Evolutionary conservation across 2,888 invertebrate species (phyloP).

Genomic region (Darwinula stevensoni): DNA sequence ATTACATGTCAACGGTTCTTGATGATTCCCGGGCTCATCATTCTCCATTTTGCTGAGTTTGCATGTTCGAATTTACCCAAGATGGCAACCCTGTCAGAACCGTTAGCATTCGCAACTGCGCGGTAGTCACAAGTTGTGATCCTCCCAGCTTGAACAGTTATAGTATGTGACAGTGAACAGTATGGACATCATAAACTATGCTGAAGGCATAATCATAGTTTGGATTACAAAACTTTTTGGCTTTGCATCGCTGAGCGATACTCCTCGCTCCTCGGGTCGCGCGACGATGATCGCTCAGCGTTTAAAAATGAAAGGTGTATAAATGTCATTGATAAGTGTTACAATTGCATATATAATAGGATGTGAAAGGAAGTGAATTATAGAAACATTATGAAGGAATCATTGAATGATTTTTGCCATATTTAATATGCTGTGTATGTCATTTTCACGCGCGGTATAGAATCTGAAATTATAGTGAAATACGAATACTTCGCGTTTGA

Average conservation of each 20-base stretch:
- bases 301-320: conserved; percentile 2
- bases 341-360: conserved; percentile 2
- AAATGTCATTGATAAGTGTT: conserved; percentile 1
- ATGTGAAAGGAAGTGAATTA: conserved; percentile 2
- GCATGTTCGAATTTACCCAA: conserved; percentile 2
- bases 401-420: conserved; percentile 1
- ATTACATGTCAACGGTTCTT: conserved; percentile 2
- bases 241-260: conserved; percentile 1
- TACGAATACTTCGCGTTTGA: conserved; percentile 2
- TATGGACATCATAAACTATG: background rate
- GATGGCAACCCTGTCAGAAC: conserved; percentile 2
- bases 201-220: conserved; percentile 2
- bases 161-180: conserved; percentile 2
- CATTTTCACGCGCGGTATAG: conserved; percentile 2
- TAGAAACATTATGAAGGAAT: conserved; percentile 1
- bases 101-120: conserved; percentile 1
- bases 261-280: conserved; percentile 1
- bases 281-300: conserved; percentile 2
- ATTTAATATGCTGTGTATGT: conserved; percentile 2
- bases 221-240: conserved; percentile 1
- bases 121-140: conserved; percentile 1
- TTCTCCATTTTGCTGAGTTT: conserved; percentile 2
- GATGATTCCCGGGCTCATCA: conserved; percentile 2
- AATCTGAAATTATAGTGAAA: conserved; percentile 2
- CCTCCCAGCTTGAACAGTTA: conserved; percentile 2